These are phyloP conservation scores for Emydura subglobosa DNA, from an alignment of 2,113 vertebrate species.

Conservation along the genomic window DNA sequence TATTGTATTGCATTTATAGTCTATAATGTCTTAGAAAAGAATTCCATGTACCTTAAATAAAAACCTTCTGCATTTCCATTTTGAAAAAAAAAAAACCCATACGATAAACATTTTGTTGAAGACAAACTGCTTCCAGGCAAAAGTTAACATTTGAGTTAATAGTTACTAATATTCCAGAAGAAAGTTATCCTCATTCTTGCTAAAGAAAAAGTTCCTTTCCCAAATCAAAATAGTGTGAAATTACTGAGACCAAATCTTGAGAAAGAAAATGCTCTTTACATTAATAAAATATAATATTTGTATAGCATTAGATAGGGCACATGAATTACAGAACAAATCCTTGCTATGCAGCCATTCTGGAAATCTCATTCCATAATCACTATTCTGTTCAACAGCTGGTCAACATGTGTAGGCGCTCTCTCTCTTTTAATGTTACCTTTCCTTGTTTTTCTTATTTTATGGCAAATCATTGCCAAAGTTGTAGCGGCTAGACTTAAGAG, in stretches of 20 bases:
- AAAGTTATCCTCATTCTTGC: neutral
- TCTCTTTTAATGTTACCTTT: slow-evolving; percentile 33
- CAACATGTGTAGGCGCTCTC: neutral
- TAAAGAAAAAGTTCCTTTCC: neutral
- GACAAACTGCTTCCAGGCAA: neutral
- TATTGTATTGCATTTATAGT: neutral
- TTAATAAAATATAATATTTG: neutral
- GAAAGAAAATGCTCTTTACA: neutral
- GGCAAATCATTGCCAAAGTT: neutral
- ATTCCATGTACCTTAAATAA: neutral
- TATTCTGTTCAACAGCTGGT: slow-evolving; percentile 39
- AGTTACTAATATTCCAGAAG: neutral
- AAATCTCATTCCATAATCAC: slow-evolving; percentile 20
- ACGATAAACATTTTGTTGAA: neutral
- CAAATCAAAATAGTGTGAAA: neutral
- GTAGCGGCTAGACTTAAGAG: slow-evolving; percentile 22
- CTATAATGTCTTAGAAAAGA: neutral
- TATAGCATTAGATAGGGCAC: neutral
- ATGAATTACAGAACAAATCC: neutral
- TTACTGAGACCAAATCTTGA: neutral
- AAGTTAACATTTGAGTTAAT: neutral
- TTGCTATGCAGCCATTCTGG: neutral
- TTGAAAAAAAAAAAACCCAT: neutral
- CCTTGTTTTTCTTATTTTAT: slow-evolving; percentile 4
- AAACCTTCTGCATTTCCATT: neutral